Evolutionary conservation across 2,888 invertebrate genomes (phyloP).

Genomic region (Tenthredo amoena): DNA sequence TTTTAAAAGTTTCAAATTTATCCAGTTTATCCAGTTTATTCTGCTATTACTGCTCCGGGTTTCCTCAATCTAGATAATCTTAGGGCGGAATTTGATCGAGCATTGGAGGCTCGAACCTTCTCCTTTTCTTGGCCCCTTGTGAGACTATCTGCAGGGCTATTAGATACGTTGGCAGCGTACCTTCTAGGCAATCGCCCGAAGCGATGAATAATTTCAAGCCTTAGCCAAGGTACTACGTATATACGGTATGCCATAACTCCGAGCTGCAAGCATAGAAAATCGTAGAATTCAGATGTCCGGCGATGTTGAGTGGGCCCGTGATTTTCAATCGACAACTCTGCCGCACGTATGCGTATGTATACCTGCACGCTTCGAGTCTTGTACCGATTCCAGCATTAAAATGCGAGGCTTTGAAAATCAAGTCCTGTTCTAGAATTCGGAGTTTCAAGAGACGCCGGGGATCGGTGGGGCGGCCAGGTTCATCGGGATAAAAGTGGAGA

Average conservation of each 20-base stretch:
- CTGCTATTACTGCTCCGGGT: background rate
- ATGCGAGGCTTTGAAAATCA: conserved; percentile 28
- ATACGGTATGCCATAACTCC: no score
- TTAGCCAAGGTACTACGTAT: background rate
- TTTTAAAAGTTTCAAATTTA: no score
- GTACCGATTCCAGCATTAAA: conserved; percentile 21
- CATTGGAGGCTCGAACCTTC: background rate
- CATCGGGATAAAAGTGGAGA: conserved; percentile 20
- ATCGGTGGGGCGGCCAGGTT: background rate
- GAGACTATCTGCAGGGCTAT: conserved; percentile 7
- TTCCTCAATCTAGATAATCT: background rate
- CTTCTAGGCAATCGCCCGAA: conserved; percentile 32
- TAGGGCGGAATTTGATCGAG: background rate
- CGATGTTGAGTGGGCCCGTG: conserved; percentile 23
- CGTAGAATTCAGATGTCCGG: conserved; percentile 8
- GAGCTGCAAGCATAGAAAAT: conserved; percentile 1
- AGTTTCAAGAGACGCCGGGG: background rate
- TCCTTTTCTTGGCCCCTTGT: background rate
- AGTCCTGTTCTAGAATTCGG: conserved; percentile 35
- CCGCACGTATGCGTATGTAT: background rate
- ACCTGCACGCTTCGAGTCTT: background rate
- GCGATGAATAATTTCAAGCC: conserved; percentile 37
- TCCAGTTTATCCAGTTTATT: background rate
- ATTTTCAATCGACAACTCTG: conserved; percentile 29
- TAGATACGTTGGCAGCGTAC: conserved; percentile 2